Base-by-base conservation (phyloP, 2,888 invertebrate species). In the Heterodera filipjevi region DNA sequence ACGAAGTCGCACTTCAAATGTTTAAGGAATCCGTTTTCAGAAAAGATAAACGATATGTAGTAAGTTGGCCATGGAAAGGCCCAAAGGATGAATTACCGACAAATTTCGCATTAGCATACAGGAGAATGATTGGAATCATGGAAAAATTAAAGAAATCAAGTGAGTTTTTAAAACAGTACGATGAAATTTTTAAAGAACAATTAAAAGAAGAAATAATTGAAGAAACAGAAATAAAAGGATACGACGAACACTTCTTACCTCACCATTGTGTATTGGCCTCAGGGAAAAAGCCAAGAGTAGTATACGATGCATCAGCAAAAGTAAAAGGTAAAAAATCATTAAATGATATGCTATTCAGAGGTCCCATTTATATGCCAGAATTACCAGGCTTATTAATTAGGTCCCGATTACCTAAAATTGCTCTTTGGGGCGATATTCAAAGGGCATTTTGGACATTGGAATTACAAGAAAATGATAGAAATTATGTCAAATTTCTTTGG, bases 271-370 rank as follows among this genome's bases (percentile, higher is more conserved):
- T 70, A 1, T 0, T 70, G 3, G 22, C 6, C 1, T 1, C 70
- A 1, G 46, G 46, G 1, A 70, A 70, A 44, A 70, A 70, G 2
- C 22, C 44, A 2, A 19, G 77, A 1, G 46, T 77, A 0, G 77
- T 77, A 27, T 77, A 39, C 77, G 77, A 77, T 33, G 77, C 35
- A 1, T 76, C 76, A 27, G 33, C 33, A 72, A 77, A n/a, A n/a
- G n/a, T n/a, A n/a, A n/a, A n/a, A n/a, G n/a, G n/a, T n/a, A n/a
- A n/a, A n/a, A n/a, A n/a, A 12, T 53, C 30, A n/a, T 8, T 77
- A 32, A 77, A 76, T 73, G 77, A 76, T 8, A 8, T 32, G 2
- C 22, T 77, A 0, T 53, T 33, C 53, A 71, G 53, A 39, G 75
- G 77, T 30, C 74, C 49, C 14, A 35, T 77, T 14, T 33, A 33